These are phyloP conservation scores for Phylloscopus whistleri DNA, from an alignment of 2,113 vertebrate species.

Conservation along the genomic window DNA sequence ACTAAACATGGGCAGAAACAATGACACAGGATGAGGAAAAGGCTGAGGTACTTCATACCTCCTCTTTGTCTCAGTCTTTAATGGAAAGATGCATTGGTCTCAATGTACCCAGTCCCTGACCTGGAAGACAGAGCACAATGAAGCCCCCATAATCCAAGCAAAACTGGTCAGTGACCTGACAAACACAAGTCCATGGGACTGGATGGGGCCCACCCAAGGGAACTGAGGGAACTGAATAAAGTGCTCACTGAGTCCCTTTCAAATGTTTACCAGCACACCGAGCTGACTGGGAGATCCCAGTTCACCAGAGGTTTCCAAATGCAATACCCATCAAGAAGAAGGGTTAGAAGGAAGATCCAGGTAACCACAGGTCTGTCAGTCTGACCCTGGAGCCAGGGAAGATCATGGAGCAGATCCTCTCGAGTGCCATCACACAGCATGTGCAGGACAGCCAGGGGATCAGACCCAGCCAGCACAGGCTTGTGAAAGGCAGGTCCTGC, in stretches of 20 bases:
- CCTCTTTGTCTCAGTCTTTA: background rate
- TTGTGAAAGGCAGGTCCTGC: no score
- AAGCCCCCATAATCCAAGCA: background rate
- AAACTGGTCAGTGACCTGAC: background rate
- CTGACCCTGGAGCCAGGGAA: background rate
- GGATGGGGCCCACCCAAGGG: background rate
- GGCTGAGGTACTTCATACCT: background rate
- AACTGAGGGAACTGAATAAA: background rate
- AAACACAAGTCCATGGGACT: background rate
- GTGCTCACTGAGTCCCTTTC: background rate
- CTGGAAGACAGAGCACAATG: background rate
- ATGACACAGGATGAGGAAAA: background rate
- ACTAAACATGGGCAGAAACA: background rate
- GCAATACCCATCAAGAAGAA: background rate
- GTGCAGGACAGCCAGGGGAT: background rate
- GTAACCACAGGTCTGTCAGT: background rate
- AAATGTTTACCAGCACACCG: background rate
- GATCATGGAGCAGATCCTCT: background rate
- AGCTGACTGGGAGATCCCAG: background rate
- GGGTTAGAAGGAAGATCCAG: background rate
- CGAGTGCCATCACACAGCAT: background rate
- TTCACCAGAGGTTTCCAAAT: background rate
- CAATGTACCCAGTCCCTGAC: background rate
- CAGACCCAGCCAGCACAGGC: no score
- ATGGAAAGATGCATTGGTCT: background rate